Evolutionary conservation across 2,888 invertebrate species (phyloP), one percentile per base, ranked within the genome.

Genomic region (Metopia argyrocephala): DNA sequence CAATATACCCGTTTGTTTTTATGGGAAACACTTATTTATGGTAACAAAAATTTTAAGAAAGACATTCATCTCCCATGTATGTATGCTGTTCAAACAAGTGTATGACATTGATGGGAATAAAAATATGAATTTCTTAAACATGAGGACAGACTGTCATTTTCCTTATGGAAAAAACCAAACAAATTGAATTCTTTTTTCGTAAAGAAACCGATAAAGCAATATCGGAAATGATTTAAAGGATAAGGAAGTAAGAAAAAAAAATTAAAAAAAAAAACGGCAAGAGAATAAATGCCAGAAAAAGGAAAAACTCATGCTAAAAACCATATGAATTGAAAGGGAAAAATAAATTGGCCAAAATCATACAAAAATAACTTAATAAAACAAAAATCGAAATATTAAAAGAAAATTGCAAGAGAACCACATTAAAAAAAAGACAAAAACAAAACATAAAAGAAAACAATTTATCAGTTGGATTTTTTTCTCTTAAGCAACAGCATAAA

Each of bases 401-500:
- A 23, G 6, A 31, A 25, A 38, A 50, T 2, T n/a, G 38, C 48
- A 12, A 21, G 48, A 21, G 23, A 31, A 21, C 18, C 25, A n/a
- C n/a, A 38, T 59, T 38, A 9, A 28, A 28, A 48, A 23, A 46
- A 59, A 5, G 15, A 1, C 7, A 31, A 2, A 21, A 31, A 45
- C 12, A 7, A 6, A 18, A n/a, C 31, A 86, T 85, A 82, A 85
- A 84, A 86, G 86, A 83, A 85, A 87, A 87, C 85, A 87, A 87
- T 87, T 87, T 87, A 87, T 86, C 86, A 87, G 87, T 86, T 87
- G 84, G 84, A 84, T 86, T 83, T 3, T 2, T 0, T 86, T 84
- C 86, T 85, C 31, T 31, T 38, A 38, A 15, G 38, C 12, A 9
- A 9, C 38, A 12, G 38, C 15, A 38, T 38, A 6, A 12, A 38